Conservation (phyloP, 2,113 vertebrate species). For the Cnemophilus loriae region DNA sequence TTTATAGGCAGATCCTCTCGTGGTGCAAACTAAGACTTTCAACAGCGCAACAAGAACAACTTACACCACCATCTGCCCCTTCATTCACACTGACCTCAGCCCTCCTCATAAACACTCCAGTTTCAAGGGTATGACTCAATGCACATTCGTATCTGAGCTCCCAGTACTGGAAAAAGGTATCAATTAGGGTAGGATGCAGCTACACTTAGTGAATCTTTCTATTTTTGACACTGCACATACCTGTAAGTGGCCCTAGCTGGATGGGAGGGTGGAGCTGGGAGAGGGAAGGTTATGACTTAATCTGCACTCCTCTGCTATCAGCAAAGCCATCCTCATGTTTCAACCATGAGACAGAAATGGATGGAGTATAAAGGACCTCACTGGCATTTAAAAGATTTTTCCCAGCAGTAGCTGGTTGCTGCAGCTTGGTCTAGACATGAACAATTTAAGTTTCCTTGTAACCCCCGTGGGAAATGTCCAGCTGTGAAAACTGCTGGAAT, state of each 20-base stretch:
- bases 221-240: neutral
- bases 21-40: neutral
- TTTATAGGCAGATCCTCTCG: neutral
- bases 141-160: neutral
- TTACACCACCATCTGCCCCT: neutral
- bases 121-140: neutral
- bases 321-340: neutral
- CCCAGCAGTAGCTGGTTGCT: neutral
- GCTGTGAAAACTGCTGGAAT: slow-evolving; percentile 6
- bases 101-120: neutral
- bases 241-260: neutral
- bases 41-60: neutral
- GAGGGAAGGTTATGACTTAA: neutral
- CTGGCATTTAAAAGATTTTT: neutral
- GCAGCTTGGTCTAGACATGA: neutral
- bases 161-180: neutral
- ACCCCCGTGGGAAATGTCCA: neutral
- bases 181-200: neutral
- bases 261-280: neutral
- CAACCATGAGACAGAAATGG: neutral
- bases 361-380: neutral
- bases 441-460: neutral
- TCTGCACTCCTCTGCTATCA: neutral
- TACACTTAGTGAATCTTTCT: neutral
- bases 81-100: neutral